Base-by-base conservation (phyloP, 2,797 vertebrate species). In the Xenopus petersii region DNA sequence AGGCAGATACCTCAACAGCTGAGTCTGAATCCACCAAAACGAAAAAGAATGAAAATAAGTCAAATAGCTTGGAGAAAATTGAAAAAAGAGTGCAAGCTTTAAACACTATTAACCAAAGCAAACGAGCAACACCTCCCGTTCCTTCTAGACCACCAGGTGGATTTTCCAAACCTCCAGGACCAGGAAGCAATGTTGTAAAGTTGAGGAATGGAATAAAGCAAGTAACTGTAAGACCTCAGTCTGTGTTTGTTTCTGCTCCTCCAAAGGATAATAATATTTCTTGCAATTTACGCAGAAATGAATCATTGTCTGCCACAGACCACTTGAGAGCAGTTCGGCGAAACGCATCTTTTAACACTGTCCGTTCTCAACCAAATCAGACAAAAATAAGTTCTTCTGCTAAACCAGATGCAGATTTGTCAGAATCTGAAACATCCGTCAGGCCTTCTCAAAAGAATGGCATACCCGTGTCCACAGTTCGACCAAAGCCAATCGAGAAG, bases 401-500 rank as follows among this genome's bases (percentile, higher is more conserved):
- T 86, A 16, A 86, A 79, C 82, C 87, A 0, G 85, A 89, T 80
- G 88, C 89, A 0, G 91, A 92, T 75, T 87, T 86, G 8, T 88
- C 88, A 0, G 94, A 92, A 0, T 79, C 84, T 13, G 88, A 88
- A 9, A 54, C 86, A 13, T 85, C 92, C 0, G 85, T 87, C 81
- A 86, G 93, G 80, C 85, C 89, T 1, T 67, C 82, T 26, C 96
- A 96, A 80, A 93, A 90, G 75, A 98, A 96, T 0, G 94, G 96
- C 68, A 95, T 98, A 83, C 96, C 97, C 0, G 91, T 98, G 72
- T 99, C 98, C 65, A 91, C 96, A 0, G 95, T 98, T 66, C 92
- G 93, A 70, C 96, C 97, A 66, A 99, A 99, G 80, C 96, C 96
- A 71, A 94, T 98, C 6, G 96, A 98, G 87, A 99, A 98, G 86